Evolutionary conservation across 2,797 vertebrate species (phyloP), one percentile per base, ranked within the genome.

Genomic region (Mus minutoides): DNA sequence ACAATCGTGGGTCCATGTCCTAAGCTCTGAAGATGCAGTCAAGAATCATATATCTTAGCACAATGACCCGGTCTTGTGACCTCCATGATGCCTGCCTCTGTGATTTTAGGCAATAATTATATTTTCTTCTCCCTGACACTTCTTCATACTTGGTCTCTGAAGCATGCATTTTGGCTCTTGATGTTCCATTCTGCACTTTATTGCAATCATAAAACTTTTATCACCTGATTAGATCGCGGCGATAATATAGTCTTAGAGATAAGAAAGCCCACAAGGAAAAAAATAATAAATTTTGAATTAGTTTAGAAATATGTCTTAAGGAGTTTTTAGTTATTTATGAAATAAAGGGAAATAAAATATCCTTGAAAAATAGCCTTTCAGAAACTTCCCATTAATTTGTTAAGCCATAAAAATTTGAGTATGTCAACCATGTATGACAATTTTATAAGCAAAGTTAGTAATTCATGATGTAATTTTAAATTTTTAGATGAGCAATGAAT

Each of bases 131-230:
- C 93, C 22, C 64, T 86, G 75, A 90, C n/a, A 90, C 88, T 71
- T 90, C 83, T 94, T 95, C 73, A 88, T 62, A 93, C 58, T 95
- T 96, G 71, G 52, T 90, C 88, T 96, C 92, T 92, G 80, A 56
- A 92, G 73, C 49, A 94, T 52, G 78, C 2, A 93, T 78, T 97
- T 77, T 82, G 58, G 37, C 54, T 88, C 76, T 88, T 96, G 82
- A 77, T 96, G 94, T 94, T 97, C 77, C 31, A 92, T 92, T 97
- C 52, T 79, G 71, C 11, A 87, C 73, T 96, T 97, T 95, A 93
- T 97, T 97, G 54, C 62, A 93, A 85, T 52, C 71, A 88, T 96
- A 93, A 97, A 95, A 43, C n/a, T 95, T 96, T 95, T 94, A 95
- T 91, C 88, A 22, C 88, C 93, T 97, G 95, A 95, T 97, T 97